Percentiles rank a stretch among this genome's conserved stretches.
phyloP scores from a whole-genome alignment of 2,888 invertebrate species.

The Seira ritae region DNA sequence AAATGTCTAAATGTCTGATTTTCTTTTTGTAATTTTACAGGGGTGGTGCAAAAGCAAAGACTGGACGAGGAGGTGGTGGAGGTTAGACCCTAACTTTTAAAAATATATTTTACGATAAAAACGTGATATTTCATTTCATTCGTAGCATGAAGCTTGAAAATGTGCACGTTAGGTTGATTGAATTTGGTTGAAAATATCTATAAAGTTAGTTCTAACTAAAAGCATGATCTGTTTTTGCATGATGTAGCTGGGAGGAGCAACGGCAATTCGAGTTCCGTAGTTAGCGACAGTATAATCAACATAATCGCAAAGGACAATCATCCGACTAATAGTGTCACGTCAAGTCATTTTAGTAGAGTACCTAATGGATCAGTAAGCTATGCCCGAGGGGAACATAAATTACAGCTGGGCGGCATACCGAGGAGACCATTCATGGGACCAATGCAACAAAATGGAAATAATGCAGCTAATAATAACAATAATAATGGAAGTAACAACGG shows the following conservation, averaged over 20 bases:
- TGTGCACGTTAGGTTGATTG: no score
- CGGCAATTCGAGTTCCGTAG: background rate
- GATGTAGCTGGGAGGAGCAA: no score
- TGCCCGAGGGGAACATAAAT: background rate
- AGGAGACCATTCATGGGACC: conserved; percentile 47
- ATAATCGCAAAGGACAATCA: conserved; percentile 45
- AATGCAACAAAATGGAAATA: conserved; percentile 15
- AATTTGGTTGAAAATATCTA: no score
- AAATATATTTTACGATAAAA: no score
- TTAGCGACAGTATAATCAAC: conserved; percentile 33
- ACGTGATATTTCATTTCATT: no score
- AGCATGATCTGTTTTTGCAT: no score
- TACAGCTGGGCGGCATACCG: conserved; percentile 47
- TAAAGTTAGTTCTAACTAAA: no score
- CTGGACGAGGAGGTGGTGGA: conserved; percentile 37
- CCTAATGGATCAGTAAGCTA: conserved; percentile 25
- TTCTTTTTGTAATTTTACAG: conserved; percentile 27
- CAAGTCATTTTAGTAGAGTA: conserved; percentile 37
- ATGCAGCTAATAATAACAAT: conserved; percentile 9
- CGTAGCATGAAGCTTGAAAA: no score
- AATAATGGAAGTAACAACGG: conserved; percentile 3
- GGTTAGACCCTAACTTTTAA: no score
- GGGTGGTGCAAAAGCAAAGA: conserved; percentile 48
- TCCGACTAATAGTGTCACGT: conserved; percentile 9
- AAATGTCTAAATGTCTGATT: no score